Conservation (phyloP, 30 jellyfish, hydroid and myxozoan species). For the Hydractinia symbiolongicarpus region DNA sequence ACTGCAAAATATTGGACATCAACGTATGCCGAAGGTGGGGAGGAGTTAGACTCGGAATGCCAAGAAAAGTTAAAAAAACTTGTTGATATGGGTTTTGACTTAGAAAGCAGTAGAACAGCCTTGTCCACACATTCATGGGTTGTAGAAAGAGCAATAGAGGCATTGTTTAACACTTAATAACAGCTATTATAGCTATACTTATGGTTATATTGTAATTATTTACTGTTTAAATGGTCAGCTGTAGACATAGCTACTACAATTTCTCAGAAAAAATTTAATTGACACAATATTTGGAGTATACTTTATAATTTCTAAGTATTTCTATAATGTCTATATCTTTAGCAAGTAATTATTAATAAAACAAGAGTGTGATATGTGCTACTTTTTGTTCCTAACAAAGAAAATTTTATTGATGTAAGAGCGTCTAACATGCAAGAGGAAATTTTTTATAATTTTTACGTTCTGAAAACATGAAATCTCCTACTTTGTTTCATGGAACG, state of each 20-base stretch:
- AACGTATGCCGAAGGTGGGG: slow-evolving; percentile 75
- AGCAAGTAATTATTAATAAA: too few species aligned
- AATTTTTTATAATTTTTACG: too few species aligned
- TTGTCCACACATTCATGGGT: slow-evolving; percentile 86
- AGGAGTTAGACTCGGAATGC: slow-evolving; percentile 45
- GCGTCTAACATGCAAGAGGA: too few species aligned
- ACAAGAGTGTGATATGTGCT: too few species aligned
- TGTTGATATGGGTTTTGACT: slow-evolving; percentile 92
- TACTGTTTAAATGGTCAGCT: background rate
- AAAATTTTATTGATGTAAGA: too few species aligned
- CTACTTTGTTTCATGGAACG: too few species aligned
- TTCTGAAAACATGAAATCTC: too few species aligned
- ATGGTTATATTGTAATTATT: too few species aligned
- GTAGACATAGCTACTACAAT: background rate
- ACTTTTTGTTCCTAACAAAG: too few species aligned
- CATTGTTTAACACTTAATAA: slow-evolving; percentile 51
- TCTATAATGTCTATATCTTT: too few species aligned
- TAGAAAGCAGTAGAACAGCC: slow-evolving; percentile 81
- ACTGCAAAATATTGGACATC: slow-evolving; percentile 89
- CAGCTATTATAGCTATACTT: background rate
- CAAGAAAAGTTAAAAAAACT: slow-evolving; percentile 59
- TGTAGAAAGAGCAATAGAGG: slow-evolving; percentile 80
- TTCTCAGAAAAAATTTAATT: background rate
- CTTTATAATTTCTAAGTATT: too few species aligned
- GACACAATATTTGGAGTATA: background rate